Base-by-base conservation (phyloP, 2,888 invertebrate genomes). In the Drosophila fungiperda region DNA sequence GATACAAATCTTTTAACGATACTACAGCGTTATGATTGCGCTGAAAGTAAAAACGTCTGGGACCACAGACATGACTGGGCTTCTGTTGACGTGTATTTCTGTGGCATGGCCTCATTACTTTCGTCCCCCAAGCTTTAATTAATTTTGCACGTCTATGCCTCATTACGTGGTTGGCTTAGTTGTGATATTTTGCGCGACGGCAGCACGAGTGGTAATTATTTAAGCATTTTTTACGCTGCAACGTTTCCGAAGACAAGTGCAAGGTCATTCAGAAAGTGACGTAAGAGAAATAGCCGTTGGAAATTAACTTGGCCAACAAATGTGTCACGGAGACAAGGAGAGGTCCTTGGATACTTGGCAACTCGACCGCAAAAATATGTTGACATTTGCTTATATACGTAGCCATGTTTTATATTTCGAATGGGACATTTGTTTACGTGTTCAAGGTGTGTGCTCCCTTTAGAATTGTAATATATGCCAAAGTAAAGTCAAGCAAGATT, bases 181-280 rank as follows among this genome's bases (percentile, higher is more conserved):
- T 89, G 82, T 87, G 82, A 83, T 86, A 88, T 83, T 86, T 66
- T 62, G 60, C 54, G 53, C 60, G 52, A 49, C 42, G 45, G n/a
- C 73, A 54, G 35, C 72, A 78, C 70, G 64, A 88, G 89, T 72
- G 78, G 82, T 78, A 78, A 83, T 89, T 83, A 88, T 83, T 83
- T 71, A 58, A 78, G 58, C 54, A 54, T 72, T 64, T 66, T 45
- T 11, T 33, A 45, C 49, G 35, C 32, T 40, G 64, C 69, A 73
- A 66, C 48, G 60, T 62, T 66, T 20, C 50, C 35, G 50, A 17
- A 60, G 48, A 33, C 83, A 84, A 84, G 84, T 87, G 88, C 89
- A 84, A 84, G 84, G 84, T 57, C 69, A 68, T 66, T 20, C 2
- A 1, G 66, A 50, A 57, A 74, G 69, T 70, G 63, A 75, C 74